A percentile compares a stretch with the other conserved stretches of the same genome.
Evolutionary conservation across 2,113 vertebrate genomes (phyloP).

Genomic region (Catagonus wagneri): DNA sequence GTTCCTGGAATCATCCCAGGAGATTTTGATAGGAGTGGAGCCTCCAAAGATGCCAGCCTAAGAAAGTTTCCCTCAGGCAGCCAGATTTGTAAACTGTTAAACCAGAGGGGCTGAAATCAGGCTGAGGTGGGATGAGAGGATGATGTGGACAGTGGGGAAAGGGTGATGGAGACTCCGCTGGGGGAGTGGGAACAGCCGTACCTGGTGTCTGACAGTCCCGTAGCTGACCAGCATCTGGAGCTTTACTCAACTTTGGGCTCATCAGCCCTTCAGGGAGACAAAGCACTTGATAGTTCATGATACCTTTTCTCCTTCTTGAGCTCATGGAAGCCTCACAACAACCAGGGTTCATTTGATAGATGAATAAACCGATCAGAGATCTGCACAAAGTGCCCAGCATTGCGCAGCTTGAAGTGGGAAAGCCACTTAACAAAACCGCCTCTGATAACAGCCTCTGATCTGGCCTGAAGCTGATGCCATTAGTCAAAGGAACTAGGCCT

Average conservation of each 20-base stretch:
- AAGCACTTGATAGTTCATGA: background rate
- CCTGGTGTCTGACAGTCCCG: background rate
- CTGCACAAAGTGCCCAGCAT: background rate
- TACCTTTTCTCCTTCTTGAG: background rate
- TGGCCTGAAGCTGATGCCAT: background rate
- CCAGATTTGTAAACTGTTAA: background rate
- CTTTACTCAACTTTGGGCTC: background rate
- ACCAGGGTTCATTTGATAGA: background rate
- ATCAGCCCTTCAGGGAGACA: background rate
- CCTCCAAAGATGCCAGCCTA: background rate
- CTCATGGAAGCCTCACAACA: background rate
- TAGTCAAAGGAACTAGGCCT: background rate
- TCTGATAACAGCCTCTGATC: background rate
- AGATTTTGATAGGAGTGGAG: background rate
- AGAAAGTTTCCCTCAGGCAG: background rate
- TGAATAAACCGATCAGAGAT: background rate
- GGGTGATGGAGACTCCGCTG: background rate
- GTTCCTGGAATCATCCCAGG: background rate
- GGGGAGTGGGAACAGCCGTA: background rate
- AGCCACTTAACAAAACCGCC: background rate
- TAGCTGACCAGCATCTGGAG: background rate
- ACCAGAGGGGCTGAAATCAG: background rate
- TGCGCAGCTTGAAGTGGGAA: background rate
- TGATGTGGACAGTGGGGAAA: background rate
- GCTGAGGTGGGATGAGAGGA: background rate